Conservation (phyloP, 2,797 vertebrate species). For the Strix occidentalis region DNA sequence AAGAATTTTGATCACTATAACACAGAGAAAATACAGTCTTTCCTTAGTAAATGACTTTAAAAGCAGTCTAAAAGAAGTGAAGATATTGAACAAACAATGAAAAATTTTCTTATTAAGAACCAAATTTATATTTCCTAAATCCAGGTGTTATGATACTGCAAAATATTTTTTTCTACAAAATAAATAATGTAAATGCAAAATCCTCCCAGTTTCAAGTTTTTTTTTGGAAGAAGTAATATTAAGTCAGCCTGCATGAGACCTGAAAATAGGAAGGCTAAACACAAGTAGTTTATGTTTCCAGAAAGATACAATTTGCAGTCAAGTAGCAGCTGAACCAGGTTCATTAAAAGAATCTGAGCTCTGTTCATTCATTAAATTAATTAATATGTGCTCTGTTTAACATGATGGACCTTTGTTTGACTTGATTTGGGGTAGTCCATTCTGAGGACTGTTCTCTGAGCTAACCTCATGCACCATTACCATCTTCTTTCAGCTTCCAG, state of each 20-base stretch:
- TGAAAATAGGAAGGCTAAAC: not conserved
- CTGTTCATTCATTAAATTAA: not conserved
- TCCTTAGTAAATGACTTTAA: not conserved
- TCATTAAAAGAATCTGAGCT: not conserved
- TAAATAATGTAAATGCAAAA: not conserved
- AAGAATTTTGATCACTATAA: not conserved
- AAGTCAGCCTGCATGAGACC: not conserved
- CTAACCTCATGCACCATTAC: fast-evolving
- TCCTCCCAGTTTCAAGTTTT: not conserved
- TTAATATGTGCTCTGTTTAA: not conserved
- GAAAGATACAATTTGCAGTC: not conserved
- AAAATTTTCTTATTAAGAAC: not conserved
- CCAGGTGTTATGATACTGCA: not conserved
- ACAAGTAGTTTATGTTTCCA: not conserved
- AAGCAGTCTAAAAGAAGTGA: not conserved
- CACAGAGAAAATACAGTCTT: not conserved
- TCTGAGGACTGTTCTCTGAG: not conserved
- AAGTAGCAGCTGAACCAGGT: not conserved
- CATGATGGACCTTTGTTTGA: not conserved
- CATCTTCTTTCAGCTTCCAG: not conserved
- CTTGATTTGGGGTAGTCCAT: not conserved
- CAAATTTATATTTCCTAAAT: not conserved
- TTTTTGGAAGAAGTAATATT: not conserved
- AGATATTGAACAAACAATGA: not conserved
- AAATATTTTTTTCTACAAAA: not conserved